phyloP scores from a whole-genome alignment of 2,797 vertebrate genomes.

The Peromyscus attwateri region DNA sequence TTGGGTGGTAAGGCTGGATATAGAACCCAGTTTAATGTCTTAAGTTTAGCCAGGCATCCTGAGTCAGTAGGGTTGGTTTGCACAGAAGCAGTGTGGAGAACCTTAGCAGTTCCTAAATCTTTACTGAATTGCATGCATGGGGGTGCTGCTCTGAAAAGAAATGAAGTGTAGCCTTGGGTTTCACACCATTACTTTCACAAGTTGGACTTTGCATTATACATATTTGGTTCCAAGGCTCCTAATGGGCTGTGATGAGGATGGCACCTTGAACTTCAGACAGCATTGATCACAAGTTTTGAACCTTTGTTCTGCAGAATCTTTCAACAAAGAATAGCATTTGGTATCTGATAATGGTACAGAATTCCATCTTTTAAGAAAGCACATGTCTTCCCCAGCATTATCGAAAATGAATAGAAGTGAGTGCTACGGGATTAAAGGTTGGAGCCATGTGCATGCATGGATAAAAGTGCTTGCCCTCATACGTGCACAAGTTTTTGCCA shows the following conservation, averaged over 20 bases:
- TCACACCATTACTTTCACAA: background rate
- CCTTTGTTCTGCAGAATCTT: conserved; percentile 52
- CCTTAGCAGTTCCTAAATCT: conserved; percentile 61
- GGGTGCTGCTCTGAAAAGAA: background rate
- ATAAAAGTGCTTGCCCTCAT: background rate
- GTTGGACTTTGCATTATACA: background rate
- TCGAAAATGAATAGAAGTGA: conserved; percentile 10
- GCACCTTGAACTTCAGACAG: conserved; percentile 66
- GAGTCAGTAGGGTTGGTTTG: conserved; percentile 82
- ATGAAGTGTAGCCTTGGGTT: background rate
- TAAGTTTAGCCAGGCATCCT: conserved; percentile 78
- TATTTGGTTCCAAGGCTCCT: conserved; percentile 52
- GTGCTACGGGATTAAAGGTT: background rate
- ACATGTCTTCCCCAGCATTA: background rate
- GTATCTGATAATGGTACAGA: conserved; percentile 19
- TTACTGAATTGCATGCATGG: conserved; percentile 28
- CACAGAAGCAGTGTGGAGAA: conserved; percentile 74
- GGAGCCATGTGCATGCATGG: background rate
- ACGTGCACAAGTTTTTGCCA: conserved; percentile 41
- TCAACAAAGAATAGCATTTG: background rate
- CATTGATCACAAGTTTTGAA: conserved; percentile 36
- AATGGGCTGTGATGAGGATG: conserved; percentile 33
- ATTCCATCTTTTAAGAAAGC: background rate
- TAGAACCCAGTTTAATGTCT: conserved; percentile 81
- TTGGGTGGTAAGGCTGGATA: background rate